Conservation (phyloP, 2,888 invertebrate genomes). For the Andrena haemorrhoa region DNA sequence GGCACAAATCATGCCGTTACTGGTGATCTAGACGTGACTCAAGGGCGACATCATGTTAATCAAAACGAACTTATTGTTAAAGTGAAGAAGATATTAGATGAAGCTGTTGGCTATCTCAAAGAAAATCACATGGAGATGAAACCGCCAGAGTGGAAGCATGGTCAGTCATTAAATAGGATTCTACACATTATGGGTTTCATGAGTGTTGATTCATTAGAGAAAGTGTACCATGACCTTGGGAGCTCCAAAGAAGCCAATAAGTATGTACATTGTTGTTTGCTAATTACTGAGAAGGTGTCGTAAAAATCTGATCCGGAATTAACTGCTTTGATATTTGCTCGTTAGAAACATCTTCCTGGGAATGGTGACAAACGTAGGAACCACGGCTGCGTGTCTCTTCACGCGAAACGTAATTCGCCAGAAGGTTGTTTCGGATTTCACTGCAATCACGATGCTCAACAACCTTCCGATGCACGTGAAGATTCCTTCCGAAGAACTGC, state of each 20-base stretch:
- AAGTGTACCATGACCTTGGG: slow-evolving; percentile 70
- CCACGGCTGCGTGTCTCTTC: slow-evolving; percentile 83
- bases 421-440: slow-evolving; percentile 77
- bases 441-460: slow-evolving; percentile 81
- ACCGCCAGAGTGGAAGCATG: slow-evolving; percentile 79
- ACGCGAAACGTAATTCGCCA: slow-evolving; percentile 82
- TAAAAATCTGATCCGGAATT: neutral
- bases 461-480: slow-evolving; percentile 84
- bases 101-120: slow-evolving; percentile 80
- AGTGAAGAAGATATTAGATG: slow-evolving; percentile 78
- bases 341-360: slow-evolving; percentile 83
- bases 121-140: slow-evolving; percentile 79
- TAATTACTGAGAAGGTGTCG: neutral
- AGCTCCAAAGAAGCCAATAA: slow-evolving; percentile 66
- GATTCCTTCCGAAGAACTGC: slow-evolving; percentile 82
- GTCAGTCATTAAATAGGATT: slow-evolving; percentile 81
- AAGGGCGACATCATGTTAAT: slow-evolving; percentile 79
- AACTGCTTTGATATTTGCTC: neutral
- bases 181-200: slow-evolving; percentile 78
- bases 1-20: slow-evolving; percentile 54
- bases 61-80: slow-evolving; percentile 73
- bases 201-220: slow-evolving; percentile 77
- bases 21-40: slow-evolving; percentile 79
- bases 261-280: slow-evolving; percentile 49
- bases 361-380: slow-evolving; percentile 85